Conservation (phyloP, 1,140 invertebrate genomes). For the Dolichoris vasculosae region DNA sequence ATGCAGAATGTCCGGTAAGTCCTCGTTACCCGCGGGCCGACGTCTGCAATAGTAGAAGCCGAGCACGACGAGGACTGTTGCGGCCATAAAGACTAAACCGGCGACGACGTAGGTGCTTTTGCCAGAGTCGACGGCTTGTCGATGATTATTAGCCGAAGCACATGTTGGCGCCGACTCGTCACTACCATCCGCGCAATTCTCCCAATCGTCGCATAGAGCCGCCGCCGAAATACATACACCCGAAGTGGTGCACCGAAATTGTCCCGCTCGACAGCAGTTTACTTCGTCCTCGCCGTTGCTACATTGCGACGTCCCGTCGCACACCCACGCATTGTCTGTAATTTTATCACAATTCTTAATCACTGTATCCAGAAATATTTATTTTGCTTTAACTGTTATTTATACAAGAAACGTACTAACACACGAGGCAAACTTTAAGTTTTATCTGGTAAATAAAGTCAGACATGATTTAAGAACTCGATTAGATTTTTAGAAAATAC, state of each 20-base stretch:
- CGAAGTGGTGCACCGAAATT: constrained; percentile 80
- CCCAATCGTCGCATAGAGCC: constrained; percentile 80
- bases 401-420: too few species aligned
- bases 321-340: constrained; percentile 76
- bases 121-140: constrained; percentile 67
- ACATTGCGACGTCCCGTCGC: constrained; percentile 84
- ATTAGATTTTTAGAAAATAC: too few species aligned
- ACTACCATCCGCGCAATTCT: constrained; percentile 83
- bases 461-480: too few species aligned
- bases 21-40: constrained; percentile 73
- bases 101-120: constrained; percentile 74
- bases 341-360: background rate
- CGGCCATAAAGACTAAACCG: constrained; percentile 70
- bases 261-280: constrained; percentile 75
- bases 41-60: constrained; percentile 65
- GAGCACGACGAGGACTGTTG: constrained; percentile 72
- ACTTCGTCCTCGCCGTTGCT: constrained; percentile 81
- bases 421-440: too few species aligned
- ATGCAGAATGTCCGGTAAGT: constrained; percentile 73
- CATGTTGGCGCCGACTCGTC: constrained; percentile 81
- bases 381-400: too few species aligned
- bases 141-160: constrained; percentile 64
- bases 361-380: too few species aligned
- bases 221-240: constrained; percentile 78
- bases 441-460: too few species aligned